Conservation (phyloP, 2,888 invertebrate species). For the Sepioteuthis lessoniana region DNA sequence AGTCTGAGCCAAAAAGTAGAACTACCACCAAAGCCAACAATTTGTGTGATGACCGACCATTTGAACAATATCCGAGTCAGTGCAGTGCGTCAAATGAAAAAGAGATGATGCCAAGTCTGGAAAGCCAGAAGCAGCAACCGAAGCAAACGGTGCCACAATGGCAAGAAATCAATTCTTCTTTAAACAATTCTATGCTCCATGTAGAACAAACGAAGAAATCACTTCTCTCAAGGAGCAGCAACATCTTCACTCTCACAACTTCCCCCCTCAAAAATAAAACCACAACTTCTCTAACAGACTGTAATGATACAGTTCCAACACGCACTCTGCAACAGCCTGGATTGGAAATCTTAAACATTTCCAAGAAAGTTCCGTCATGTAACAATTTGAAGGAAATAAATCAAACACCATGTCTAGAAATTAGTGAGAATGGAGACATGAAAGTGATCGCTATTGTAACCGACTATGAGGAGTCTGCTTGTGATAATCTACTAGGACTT, state of each 20-base stretch:
- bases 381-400: slow-evolving; percentile 25
- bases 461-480: slow-evolving; percentile 39
- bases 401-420: slow-evolving; percentile 34
- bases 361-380: slow-evolving; percentile 36
- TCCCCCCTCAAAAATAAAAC: neutral
- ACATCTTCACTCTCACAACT: neutral
- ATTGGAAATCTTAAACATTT: neutral
- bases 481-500: neutral
- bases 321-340: neutral
- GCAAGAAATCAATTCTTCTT: neutral
- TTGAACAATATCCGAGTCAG: neutral
- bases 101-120: neutral
- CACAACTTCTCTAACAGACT: neutral
- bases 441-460: slow-evolving; percentile 45
- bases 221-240: neutral
- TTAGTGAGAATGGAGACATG: slow-evolving; percentile 46
- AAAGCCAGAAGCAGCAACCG: neutral
- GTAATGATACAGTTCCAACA: neutral
- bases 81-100: neutral
- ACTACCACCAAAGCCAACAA: neutral
- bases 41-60: neutral
- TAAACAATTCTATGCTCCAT: neutral
- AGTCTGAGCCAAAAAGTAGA: neutral
- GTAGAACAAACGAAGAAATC: neutral
- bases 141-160: neutral